These are phyloP conservation scores for Drosophila rhopaloa DNA, from an alignment of 1,140 invertebrate genomes.

Conservation along the genomic window DNA sequence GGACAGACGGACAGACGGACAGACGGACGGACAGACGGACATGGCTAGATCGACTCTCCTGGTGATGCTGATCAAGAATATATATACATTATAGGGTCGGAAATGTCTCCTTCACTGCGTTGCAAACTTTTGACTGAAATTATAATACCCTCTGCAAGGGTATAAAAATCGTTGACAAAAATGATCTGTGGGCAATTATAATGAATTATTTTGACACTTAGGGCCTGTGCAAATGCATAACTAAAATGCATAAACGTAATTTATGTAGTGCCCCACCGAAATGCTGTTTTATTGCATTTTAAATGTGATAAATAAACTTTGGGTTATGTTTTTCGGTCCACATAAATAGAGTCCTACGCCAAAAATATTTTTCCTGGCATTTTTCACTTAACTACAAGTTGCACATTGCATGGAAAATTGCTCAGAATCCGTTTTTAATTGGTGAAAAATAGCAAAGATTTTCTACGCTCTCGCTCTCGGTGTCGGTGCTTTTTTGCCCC, in stretches of 20 bases:
- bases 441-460: constrained; percentile 79
- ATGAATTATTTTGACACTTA: constrained; percentile 84
- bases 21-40: too few relatives aligned
- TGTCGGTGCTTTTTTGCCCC: constrained; percentile 10
- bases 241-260: constrained; percentile 80
- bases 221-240: constrained; percentile 69
- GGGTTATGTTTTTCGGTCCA: constrained; percentile 37
- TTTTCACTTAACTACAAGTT: constrained; percentile 64
- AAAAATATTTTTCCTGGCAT: constrained; percentile 47
- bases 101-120: too few relatives aligned
- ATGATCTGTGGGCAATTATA: constrained; percentile 84
- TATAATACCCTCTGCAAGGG: too few relatives aligned
- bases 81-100: too few relatives aligned
- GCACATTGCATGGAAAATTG: constrained; percentile 64
- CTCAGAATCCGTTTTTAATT: constrained; percentile 80
- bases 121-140: too few relatives aligned
- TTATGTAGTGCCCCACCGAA: constrained; percentile 54
- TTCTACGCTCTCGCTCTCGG: constrained; percentile 55
- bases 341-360: constrained; percentile 65
- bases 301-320: constrained; percentile 82
- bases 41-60: too few relatives aligned
- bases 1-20: too few relatives aligned
- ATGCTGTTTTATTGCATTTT: constrained; percentile 78
- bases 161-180: constrained; percentile 69
- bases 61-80: too few relatives aligned